Conservation (phyloP, 2,797 vertebrate genomes). For the Discoglossus pictus region DNA sequence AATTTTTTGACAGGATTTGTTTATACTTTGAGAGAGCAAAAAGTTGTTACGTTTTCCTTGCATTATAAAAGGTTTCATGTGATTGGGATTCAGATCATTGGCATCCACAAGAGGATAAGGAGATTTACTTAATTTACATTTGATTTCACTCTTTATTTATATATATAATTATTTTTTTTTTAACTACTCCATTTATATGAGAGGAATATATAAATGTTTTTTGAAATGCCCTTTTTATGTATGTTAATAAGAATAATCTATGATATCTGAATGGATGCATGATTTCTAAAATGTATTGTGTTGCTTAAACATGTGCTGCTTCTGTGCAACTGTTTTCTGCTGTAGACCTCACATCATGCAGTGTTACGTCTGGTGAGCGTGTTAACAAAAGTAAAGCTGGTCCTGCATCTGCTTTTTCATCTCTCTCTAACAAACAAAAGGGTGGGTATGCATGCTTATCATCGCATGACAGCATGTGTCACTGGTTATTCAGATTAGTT, state of each 20-base stretch:
- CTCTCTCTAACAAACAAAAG: constrained; percentile 95
- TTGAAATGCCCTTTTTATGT: not conserved
- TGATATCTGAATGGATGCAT: constrained; percentile 44
- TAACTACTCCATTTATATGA: no score
- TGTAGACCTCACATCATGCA: constrained; percentile 94
- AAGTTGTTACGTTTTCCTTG: no score
- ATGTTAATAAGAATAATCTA: not conserved
- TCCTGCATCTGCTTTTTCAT: constrained; percentile 92
- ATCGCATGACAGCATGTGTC: constrained; percentile 5
- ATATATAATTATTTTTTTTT: no score
- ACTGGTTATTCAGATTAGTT: no score
- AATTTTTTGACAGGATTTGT: no score
- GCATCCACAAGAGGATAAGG: no score
- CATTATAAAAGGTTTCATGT: no score
- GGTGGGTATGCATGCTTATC: constrained; percentile 90
- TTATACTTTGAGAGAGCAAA: no score
- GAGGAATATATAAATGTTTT: constrained; percentile 5
- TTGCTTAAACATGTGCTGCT: constrained; percentile 81
- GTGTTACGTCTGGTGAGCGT: constrained; percentile 95
- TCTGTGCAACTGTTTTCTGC: constrained; percentile 92
- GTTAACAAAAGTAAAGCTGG: constrained; percentile 90
- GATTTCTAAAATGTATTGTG: constrained; percentile 68
- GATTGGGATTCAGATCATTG: no score
- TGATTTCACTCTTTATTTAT: no score
- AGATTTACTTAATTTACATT: no score